Base-by-base conservation (phyloP, 2,113 vertebrate genomes). In the Romanogobio albipinnatus region DNA sequence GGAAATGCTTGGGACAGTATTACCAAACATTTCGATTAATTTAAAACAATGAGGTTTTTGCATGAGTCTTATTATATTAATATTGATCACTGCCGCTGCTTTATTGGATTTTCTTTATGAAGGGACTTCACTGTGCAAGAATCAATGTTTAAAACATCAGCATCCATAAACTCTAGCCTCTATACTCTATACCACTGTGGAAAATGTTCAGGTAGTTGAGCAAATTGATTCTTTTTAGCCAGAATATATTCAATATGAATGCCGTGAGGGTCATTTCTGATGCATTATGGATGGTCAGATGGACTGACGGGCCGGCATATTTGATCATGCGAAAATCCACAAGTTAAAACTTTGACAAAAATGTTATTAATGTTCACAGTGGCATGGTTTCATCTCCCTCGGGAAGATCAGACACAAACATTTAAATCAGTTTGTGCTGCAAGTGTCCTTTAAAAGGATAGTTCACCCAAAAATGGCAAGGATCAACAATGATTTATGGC, bases 131-230 rank as follows among this genome's bases (percentile, higher is more conserved):
- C 43, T 74, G 70, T 17, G 7, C 14, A 26, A 58, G 61, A 78
- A 45, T 45, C 76, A 26, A 78, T 78, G 76, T 61, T 45, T 43
- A 78, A 61, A 78, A 78, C 75, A 58, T 77, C 75, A 77, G 51
- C 51, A n/a, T 77, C 26, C 15, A 56, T 76, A 51, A 56, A 76
- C 26, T 43, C 36, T 5, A 49, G 53, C 5, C 53, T 22, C 39
- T 39, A 39, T 39, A 39, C 36, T 39, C 5, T 5, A 5, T 39
- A 56, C 9, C 10, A 56, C 2, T 14, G 29, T 39, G 51, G 9
- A 1, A 22, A 17, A 56, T 59, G 29, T 77, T 58, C 51, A 58
- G 47, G 26, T 13, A 3, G 19, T 13, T 74, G 43, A 24, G 22
- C n/a, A 26, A 13, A 74, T 24, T n/a, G 56, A 61, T 61, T 61